Conservation (phyloP, 2,113 vertebrate genomes). For the Clarias batrachus region DNA sequence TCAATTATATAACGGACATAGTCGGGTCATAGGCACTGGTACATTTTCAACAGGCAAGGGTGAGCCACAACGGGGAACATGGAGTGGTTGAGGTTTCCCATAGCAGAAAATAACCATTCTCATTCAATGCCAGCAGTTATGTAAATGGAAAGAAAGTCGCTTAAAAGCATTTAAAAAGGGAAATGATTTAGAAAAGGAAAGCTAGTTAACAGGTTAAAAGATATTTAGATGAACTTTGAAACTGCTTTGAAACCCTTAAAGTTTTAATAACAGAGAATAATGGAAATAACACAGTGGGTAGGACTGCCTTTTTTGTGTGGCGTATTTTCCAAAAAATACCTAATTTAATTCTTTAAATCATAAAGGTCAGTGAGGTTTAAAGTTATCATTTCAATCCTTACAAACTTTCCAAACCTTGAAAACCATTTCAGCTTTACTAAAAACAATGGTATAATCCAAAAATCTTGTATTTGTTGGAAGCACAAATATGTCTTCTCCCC, state of each 20-base stretch:
- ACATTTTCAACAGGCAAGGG: background rate
- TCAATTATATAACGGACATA: background rate
- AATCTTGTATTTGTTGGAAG: background rate
- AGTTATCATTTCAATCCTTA: background rate
- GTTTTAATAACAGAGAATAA: background rate
- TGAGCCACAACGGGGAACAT: background rate
- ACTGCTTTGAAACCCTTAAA: background rate
- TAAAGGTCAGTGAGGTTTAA: background rate
- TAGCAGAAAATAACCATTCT: background rate
- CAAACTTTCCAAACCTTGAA: background rate
- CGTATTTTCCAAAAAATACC: background rate
- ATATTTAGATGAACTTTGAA: background rate
- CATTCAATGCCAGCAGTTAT: background rate
- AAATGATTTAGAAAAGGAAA: background rate
- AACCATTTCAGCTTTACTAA: background rate
- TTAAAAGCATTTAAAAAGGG: background rate
- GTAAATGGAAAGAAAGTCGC: background rate
- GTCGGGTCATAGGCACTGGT: background rate
- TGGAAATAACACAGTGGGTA: background rate
- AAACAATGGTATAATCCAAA: background rate
- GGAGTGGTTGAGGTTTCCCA: background rate
- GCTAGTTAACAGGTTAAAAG: background rate
- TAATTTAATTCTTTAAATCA: background rate
- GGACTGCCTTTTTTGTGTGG: background rate
- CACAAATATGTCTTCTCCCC: background rate